Percentiles rank a stretch among this genome's conserved stretches.
Evolutionary conservation across 2,797 vertebrate species (phyloP).

Genomic region (Chelon auratus): DNA sequence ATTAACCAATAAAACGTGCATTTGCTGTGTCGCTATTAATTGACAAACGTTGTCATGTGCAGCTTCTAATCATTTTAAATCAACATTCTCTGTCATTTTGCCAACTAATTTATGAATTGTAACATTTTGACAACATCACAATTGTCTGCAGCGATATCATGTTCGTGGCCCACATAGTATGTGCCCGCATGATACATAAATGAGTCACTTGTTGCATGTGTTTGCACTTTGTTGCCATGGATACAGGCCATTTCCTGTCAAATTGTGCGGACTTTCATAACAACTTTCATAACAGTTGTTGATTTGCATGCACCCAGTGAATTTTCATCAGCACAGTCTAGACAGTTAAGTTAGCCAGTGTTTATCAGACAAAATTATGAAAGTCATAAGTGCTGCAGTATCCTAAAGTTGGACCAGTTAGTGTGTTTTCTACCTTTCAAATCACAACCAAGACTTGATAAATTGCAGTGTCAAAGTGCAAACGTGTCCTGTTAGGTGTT

Average conservation of each 20-base stretch:
- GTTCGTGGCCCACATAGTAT: background rate
- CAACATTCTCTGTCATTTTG: too few relatives aligned
- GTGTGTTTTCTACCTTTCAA: background rate
- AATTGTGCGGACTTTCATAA: background rate
- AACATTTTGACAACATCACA: background rate
- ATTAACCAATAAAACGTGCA: background rate
- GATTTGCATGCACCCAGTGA: background rate
- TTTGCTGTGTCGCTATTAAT: background rate
- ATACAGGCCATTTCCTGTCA: slow-evolving; percentile 17
- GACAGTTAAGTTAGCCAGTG: background rate
- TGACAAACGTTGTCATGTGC: background rate
- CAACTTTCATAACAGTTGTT: background rate
- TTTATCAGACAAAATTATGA: background rate
- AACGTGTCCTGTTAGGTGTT: background rate
- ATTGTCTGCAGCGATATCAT: background rate
- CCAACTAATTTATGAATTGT: background rate
- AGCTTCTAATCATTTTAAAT: background rate
- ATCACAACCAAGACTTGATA: background rate
- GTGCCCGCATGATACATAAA: slow-evolving; percentile 7
- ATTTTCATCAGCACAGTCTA: background rate
- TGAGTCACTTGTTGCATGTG: slow-evolving; percentile 27
- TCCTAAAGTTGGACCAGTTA: background rate
- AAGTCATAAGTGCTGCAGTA: background rate
- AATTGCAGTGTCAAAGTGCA: too few relatives aligned
- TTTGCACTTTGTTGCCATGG: slow-evolving; percentile 10